Conservation (phyloP, 1,140 invertebrate genomes). For the Eumeta japonica region DNA sequence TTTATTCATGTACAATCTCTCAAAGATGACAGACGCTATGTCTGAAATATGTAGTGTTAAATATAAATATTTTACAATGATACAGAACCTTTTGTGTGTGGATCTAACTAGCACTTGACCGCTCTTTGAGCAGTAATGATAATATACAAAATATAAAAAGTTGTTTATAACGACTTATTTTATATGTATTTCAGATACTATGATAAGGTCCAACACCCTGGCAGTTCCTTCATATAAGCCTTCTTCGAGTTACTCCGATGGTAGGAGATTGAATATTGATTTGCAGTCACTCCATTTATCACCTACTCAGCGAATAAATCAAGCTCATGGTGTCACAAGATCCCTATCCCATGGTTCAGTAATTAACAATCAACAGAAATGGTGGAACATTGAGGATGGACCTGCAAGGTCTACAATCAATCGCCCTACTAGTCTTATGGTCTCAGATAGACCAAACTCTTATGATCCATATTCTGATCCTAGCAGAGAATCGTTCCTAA, state of each 20-base stretch:
- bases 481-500: constrained; percentile 35
- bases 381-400: constrained; percentile 42
- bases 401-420: constrained; percentile 31
- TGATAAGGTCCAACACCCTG: constrained; percentile 61
- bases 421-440: constrained; percentile 44
- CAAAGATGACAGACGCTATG: too few species aligned
- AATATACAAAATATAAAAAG: background rate
- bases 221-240: constrained; percentile 55
- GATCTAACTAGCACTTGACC: background rate
- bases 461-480: constrained; percentile 31
- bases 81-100: background rate
- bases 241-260: constrained; percentile 33
- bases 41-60: too few species aligned
- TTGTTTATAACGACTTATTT: background rate
- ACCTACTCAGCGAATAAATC: constrained; percentile 37
- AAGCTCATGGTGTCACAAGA: constrained; percentile 48
- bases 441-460: constrained; percentile 39
- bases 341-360: constrained; percentile 53
- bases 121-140: background rate
- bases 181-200: constrained; percentile 28
- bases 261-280: constrained; percentile 38
- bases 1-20: too few species aligned
- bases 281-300: constrained; percentile 41
- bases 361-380: constrained; percentile 41
- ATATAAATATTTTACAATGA: too few species aligned